phyloP scores from a whole-genome alignment of 2,113 vertebrate genomes.

The Numida meleagris region DNA sequence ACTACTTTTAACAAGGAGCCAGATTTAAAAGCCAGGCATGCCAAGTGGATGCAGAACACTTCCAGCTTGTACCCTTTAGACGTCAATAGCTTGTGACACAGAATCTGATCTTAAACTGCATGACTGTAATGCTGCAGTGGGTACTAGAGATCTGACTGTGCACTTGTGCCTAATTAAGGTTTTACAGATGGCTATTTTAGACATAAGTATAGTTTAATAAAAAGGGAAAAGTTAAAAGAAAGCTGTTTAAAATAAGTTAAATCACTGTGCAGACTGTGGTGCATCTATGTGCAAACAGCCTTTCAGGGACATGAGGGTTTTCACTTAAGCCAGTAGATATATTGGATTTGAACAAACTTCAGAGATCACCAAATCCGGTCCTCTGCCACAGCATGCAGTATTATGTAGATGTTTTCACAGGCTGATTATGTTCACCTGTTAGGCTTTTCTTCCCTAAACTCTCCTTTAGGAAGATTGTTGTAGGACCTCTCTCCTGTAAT shows the following conservation, averaged over 20 bases:
- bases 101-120: background rate
- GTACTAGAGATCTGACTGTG: background rate
- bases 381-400: background rate
- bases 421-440: background rate
- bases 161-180: constrained; percentile 5
- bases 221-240: background rate
- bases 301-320: background rate
- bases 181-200: constrained; percentile 5
- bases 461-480: background rate
- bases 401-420: background rate
- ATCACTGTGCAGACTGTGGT: background rate
- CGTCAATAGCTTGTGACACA: background rate
- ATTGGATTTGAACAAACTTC: background rate
- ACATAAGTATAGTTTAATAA: background rate
- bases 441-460: background rate
- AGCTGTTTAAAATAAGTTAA: background rate
- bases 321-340: background rate
- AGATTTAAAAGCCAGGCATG: background rate
- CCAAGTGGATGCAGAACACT: background rate
- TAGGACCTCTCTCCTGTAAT: background rate
- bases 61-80: background rate
- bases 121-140: background rate
- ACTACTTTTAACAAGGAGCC: background rate
- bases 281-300: background rate
- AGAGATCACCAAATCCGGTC: background rate